phyloP scores from a whole-genome alignment of 2,888 invertebrate species.

The Caenorhabditis imperialis region DNA sequence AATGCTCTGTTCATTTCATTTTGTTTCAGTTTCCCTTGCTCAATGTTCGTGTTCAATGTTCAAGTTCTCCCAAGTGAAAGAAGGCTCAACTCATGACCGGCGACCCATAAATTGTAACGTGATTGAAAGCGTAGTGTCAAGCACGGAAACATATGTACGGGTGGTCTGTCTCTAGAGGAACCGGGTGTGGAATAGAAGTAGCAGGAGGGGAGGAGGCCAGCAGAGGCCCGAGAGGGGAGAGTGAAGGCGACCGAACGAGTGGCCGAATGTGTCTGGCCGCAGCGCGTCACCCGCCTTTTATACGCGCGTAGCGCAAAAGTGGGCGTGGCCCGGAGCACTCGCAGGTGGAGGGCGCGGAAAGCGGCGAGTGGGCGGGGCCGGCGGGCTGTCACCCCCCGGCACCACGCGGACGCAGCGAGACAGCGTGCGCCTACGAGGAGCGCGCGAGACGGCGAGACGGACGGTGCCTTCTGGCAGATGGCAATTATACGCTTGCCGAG shows the following conservation, averaged over 20 bases:
- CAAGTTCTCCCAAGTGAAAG: not conserved
- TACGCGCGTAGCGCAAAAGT: conserved; percentile 19
- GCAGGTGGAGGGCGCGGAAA: conserved; percentile 38
- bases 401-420: conserved; percentile 30
- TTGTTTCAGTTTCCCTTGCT: not conserved
- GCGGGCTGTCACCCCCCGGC: conserved; percentile 33
- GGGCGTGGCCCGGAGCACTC: conserved; percentile 34
- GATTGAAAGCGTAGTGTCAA: conserved; percentile 37
- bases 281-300: conserved; percentile 24
- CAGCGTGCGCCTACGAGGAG: conserved; percentile 1
- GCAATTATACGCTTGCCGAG: too few species aligned
- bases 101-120: conserved; percentile 44
- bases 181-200: not conserved
- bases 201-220: not conserved
- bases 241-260: conserved; percentile 18
- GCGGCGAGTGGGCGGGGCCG: not conserved
- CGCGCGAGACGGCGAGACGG: conserved; percentile 1
- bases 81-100: conserved; percentile 21
- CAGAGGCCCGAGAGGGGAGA: not conserved
- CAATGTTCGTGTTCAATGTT: not conserved
- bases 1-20: conserved; percentile 1
- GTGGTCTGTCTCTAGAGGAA: conserved; percentile 32
- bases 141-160: conserved; percentile 51
- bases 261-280: conserved; percentile 3
- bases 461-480: not conserved